Percentiles rank a stretch among this genome's conserved stretches.
These are phyloP conservation scores for Gonatopus flavifemur DNA, from an alignment of 1,140 invertebrate genomes.

Conservation along the genomic window DNA sequence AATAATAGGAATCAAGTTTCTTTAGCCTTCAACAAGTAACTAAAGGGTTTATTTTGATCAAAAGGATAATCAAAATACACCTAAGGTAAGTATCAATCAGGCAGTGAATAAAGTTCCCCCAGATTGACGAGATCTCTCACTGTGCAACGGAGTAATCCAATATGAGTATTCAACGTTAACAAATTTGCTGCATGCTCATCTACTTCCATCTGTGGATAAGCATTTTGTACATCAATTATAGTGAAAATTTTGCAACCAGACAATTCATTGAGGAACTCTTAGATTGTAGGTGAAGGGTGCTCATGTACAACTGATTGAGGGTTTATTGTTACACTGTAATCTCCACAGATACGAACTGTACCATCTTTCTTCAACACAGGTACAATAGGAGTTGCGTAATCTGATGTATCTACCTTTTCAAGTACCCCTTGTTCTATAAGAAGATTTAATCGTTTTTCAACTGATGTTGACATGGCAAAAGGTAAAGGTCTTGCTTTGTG, in stretches of 20 bases:
- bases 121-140: too few species aligned
- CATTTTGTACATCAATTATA: constrained; percentile 46
- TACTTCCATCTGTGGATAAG: constrained; percentile 54
- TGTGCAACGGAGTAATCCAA: too few species aligned
- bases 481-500: constrained; percentile 36
- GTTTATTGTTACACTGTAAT: constrained; percentile 47
- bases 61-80: too few species aligned
- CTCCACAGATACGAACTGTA: too few species aligned
- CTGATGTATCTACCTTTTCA: constrained; percentile 10
- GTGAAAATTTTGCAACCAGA: constrained; percentile 12
- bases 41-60: too few species aligned
- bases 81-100: too few species aligned
- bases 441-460: constrained; percentile 47
- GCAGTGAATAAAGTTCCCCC: too few species aligned
- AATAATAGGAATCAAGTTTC: too few species aligned
- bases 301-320: constrained; percentile 33
- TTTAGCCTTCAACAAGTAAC: too few species aligned
- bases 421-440: constrained; percentile 28
- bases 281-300: constrained; percentile 55
- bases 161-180: constrained; percentile 44
- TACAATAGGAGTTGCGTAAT: constrained; percentile 53
- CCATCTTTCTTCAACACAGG: too few species aligned
- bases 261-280: constrained; percentile 44
- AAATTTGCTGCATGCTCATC: constrained; percentile 34
- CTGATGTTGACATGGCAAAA: constrained; percentile 40